Conservation (phyloP, 2,797 vertebrate genomes). For the Rhinoraja longicauda region DNA sequence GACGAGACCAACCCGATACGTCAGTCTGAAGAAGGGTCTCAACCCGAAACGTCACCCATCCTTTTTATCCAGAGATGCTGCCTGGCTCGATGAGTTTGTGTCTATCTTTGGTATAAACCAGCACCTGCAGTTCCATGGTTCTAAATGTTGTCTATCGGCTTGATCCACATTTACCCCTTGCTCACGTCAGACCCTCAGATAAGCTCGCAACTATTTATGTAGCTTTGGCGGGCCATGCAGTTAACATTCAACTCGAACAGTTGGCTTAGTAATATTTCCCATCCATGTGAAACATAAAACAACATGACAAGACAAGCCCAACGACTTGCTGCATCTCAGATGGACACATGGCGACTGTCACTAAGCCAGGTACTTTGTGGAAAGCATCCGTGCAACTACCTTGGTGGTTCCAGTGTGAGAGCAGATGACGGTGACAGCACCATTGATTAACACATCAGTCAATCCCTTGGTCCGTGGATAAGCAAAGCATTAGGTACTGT, state of each 20-base stretch:
- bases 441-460: conserved; percentile 4
- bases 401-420: not conserved
- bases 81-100: no score
- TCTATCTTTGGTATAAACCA: no score
- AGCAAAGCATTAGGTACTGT: not conserved
- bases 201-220: not conserved
- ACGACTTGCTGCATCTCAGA: not conserved
- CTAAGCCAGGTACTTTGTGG: not conserved
- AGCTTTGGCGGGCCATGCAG: not conserved
- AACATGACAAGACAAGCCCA: not conserved
- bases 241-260: not conserved
- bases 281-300: not conserved
- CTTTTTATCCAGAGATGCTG: no score
- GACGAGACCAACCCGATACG: not conserved
- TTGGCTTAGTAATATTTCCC: not conserved
- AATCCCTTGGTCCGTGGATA: not conserved
- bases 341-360: not conserved
- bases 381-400: not conserved
- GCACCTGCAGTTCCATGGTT: no score
- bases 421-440: not conserved
- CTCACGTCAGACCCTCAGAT: not conserved
- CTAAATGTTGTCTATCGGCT: not conserved
- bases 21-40: no score
- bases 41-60: no score
- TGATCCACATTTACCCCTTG: not conserved